A percentile compares a stretch with the other conserved stretches of the same genome.
phyloP scores from a whole-genome alignment of 1,140 invertebrate genomes.

The Heliconius hermathena region DNA sequence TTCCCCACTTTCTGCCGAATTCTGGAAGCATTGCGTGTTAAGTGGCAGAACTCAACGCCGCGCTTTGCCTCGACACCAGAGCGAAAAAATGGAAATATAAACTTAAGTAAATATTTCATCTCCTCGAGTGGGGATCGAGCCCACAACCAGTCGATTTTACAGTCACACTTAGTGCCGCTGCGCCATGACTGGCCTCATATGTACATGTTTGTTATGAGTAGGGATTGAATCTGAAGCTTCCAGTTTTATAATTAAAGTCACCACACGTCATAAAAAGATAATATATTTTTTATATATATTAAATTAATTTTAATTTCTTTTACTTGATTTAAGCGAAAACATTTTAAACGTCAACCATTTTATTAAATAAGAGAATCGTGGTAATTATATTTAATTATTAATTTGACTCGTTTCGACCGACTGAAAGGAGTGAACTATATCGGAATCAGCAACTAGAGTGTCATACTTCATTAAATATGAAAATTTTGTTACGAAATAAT shows the following conservation, averaged over 20 bases:
- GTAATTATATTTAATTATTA: constrained; percentile 1
- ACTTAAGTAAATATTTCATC: no score
- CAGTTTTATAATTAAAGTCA: background rate
- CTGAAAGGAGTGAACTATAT: background rate
- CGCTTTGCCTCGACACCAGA: no score
- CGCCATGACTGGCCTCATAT: no score
- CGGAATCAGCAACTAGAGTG: background rate
- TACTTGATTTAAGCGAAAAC: background rate
- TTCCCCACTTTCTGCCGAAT: no score
- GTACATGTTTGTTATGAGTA: background rate
- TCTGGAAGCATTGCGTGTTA: no score
- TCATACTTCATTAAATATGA: constrained; percentile 7
- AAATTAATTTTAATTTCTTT: background rate
- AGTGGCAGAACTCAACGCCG: no score
- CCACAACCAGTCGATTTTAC: no score
- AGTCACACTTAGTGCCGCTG: no score
- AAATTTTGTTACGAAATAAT: background rate
- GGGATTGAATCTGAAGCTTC: background rate
- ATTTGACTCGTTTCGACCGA: background rate
- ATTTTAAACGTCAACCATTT: background rate
- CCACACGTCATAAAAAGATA: no score
- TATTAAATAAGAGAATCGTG: background rate
- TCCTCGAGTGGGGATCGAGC: no score
- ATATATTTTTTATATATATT: background rate
- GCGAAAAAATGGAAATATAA: no score